Evolutionary conservation across 2,113 vertebrate genomes (phyloP).

Genomic region (Boulengeromyrus knoepffleri): DNA sequence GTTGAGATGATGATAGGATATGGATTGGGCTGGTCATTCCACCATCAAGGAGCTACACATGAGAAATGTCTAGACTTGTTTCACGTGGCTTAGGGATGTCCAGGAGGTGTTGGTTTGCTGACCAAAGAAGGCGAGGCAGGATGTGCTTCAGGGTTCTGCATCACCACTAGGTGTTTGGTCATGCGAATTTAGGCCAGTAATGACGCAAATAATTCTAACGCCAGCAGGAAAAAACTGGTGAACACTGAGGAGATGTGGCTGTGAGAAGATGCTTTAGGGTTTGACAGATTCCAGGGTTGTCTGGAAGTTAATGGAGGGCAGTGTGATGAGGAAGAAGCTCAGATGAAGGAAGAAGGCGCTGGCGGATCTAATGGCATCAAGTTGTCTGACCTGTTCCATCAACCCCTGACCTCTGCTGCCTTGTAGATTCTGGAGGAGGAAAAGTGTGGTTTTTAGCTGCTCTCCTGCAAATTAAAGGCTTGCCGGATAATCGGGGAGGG

Average conservation of each 20-base stretch:
- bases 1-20: not conserved
- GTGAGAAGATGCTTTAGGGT: not conserved
- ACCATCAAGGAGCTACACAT: not conserved
- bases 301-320: not conserved
- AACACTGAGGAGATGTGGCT: not conserved
- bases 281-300: not conserved
- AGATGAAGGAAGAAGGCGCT: not conserved
- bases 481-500: not conserved
- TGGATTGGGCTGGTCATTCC: not conserved
- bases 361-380: not conserved
- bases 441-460: conserved; percentile 15
- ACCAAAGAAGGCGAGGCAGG: not conserved
- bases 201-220: not conserved
- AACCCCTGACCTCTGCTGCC: not conserved
- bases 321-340: not conserved
- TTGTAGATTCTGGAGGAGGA: not conserved
- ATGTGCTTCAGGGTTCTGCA: not conserved
- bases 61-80: not conserved
- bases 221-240: not conserved
- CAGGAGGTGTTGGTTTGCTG: not conserved
- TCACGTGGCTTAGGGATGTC: not conserved
- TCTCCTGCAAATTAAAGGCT: conserved; percentile 22
- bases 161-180: not conserved
- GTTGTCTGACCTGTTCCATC: not conserved
- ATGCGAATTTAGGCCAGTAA: not conserved